These are phyloP conservation scores for Anorthoa munda DNA, from an alignment of 2,888 invertebrate species.

Conservation along the genomic window DNA sequence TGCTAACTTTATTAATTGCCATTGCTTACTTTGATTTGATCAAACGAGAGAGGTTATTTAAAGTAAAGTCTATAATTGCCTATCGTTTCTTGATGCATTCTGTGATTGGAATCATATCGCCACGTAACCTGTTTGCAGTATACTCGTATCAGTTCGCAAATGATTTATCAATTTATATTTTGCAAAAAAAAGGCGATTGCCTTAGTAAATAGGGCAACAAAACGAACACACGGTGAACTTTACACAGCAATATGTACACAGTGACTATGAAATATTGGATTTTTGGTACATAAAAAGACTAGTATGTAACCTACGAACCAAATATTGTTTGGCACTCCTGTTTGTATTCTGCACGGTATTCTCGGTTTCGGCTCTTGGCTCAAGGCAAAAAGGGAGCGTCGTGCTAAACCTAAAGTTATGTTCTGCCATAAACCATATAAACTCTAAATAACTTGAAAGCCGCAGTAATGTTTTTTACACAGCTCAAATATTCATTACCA, in stretches of 20 bases:
- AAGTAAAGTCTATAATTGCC: conserved; percentile 24
- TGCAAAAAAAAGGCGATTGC: neutral
- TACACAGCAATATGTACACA: conserved; percentile 1
- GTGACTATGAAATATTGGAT: conserved; percentile 4
- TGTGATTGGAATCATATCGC: conserved; percentile 29
- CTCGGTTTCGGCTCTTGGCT: conserved; percentile 40
- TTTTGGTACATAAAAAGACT: conserved; percentile 8
- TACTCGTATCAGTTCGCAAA: neutral
- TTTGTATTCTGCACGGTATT: neutral
- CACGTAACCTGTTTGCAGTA: conserved; percentile 2
- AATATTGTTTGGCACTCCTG: conserved; percentile 39
- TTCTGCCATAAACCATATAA: neutral
- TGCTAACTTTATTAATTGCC: neutral
- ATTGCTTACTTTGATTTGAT: conserved; percentile 24
- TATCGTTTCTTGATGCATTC: conserved; percentile 24
- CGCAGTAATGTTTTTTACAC: neutral
- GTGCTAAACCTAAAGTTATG: neutral
- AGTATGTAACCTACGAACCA: neutral
- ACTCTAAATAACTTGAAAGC: neutral
- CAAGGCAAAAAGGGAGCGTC: conserved; percentile 30
- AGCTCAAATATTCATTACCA: neutral
- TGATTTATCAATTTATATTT: neutral
- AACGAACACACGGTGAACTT: neutral
- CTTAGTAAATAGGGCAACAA: neutral
- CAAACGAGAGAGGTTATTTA: conserved; percentile 36